A percentile compares a stretch with the other conserved stretches of the same genome.
phyloP scores from a whole-genome alignment of 1,140 invertebrate species.

The Marisa cornuarietis region DNA sequence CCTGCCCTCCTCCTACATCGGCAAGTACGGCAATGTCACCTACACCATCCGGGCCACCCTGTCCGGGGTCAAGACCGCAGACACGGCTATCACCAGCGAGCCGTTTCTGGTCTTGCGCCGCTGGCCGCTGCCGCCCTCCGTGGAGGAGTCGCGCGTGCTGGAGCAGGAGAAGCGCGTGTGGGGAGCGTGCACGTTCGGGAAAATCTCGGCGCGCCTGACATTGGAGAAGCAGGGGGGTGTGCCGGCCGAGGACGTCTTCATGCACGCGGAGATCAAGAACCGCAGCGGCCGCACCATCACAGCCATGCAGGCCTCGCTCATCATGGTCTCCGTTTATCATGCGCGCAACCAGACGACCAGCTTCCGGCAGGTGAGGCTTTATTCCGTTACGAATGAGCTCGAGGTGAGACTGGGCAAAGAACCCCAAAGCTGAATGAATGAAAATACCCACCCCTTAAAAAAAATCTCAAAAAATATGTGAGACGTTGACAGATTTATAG shows the following conservation, averaged over 20 bases:
- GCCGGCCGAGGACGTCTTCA: slow-evolving; percentile 61
- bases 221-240: slow-evolving; percentile 52
- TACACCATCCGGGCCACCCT: slow-evolving; percentile 62
- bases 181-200: slow-evolving; percentile 51
- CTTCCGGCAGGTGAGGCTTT: slow-evolving; percentile 49
- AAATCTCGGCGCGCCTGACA: slow-evolving; percentile 44
- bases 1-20: slow-evolving; percentile 64
- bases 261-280: slow-evolving; percentile 59
- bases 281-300: slow-evolving; percentile 50
- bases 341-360: slow-evolving; percentile 47
- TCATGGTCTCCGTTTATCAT: slow-evolving; percentile 59
- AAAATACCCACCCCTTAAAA: too few species aligned
- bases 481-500: too few species aligned
- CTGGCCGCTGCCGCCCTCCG: slow-evolving; percentile 33
- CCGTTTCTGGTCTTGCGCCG: slow-evolving; percentile 60
- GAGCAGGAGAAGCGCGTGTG: slow-evolving; percentile 43
- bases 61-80: slow-evolving; percentile 46
- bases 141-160: slow-evolving; percentile 25
- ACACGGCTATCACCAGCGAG: slow-evolving; percentile 60
- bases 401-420: too few species aligned
- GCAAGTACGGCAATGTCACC: slow-evolving; percentile 65
- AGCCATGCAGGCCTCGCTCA: slow-evolving; percentile 54
- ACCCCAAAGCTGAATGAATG: too few species aligned
- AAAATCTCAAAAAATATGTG: too few species aligned
- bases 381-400: not conserved